Evolutionary conservation across 1,140 invertebrate genomes (phyloP).

Genomic region (Diabrotica virgifera): DNA sequence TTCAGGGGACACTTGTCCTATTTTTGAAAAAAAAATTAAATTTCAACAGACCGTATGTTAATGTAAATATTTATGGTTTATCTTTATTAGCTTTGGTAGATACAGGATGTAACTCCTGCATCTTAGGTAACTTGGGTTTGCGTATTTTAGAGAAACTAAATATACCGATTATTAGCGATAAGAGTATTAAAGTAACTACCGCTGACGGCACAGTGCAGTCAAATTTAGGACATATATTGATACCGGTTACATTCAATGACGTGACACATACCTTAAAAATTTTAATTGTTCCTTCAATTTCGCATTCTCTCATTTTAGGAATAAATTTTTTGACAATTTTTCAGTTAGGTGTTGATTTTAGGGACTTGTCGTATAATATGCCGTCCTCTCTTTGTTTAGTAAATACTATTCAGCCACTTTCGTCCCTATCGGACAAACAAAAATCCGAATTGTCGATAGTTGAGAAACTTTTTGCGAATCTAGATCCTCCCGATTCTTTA

Average conservation of each 20-base stretch:
- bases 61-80: conserved; percentile 4
- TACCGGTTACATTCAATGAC: conserved; percentile 4
- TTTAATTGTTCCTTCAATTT: conserved; percentile 10
- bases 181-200: conserved; percentile 3
- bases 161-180: conserved; percentile 5
- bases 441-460: background rate
- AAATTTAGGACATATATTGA: conserved; percentile 2
- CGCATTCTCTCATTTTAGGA: conserved; percentile 12
- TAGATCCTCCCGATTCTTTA: conserved; percentile 11
- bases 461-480: conserved; percentile 2
- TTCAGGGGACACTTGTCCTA: background rate
- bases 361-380: conserved; percentile 4
- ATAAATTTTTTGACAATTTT: conserved; percentile 13
- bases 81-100: background rate
- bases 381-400: conserved; percentile 7
- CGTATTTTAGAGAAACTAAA: background rate
- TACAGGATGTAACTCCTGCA: background rate
- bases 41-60: conserved; percentile 8
- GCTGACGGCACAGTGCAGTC: conserved; percentile 14
- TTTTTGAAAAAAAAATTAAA: conserved; percentile 13
- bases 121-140: conserved; percentile 6
- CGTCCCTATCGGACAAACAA: background rate
- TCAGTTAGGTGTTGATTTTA: background rate
- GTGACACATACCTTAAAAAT: conserved; percentile 9
- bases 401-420: conserved; percentile 6